Evolutionary conservation across 2,797 vertebrate genomes (phyloP).

Genomic region (Eulemur rubriventer): DNA sequence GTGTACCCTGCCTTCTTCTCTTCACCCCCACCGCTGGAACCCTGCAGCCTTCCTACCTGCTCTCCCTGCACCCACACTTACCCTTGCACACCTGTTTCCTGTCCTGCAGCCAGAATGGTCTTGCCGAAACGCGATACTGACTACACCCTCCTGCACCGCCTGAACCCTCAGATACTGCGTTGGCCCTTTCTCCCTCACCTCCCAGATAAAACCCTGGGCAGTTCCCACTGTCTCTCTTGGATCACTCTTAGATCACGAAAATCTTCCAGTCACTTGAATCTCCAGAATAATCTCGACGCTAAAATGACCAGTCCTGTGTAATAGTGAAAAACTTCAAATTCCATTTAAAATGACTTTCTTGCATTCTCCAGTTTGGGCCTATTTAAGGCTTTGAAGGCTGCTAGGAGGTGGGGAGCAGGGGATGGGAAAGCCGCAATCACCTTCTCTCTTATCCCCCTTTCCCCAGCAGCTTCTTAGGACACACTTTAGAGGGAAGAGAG

Average conservation of each 20-base stretch:
- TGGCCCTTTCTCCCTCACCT: not conserved
- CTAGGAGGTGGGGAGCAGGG: not conserved
- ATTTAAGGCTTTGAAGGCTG: not conserved
- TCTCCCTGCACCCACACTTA: not conserved
- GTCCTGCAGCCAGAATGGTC: not conserved
- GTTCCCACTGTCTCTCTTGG: not conserved
- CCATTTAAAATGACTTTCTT: not conserved
- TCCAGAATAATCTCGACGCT: not conserved
- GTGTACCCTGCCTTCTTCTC: not conserved
- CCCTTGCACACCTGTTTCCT: not conserved
- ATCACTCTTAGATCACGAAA: not conserved
- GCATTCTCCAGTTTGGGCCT: not conserved
- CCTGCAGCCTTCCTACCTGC: not conserved
- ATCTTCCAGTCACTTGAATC: not conserved
- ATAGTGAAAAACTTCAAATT: not conserved
- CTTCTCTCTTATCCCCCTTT: not conserved
- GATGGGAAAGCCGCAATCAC: not conserved
- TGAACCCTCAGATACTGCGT: not conserved
- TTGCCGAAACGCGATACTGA: not conserved
- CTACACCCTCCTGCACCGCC: rapidly evolving
- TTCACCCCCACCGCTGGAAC: not conserved
- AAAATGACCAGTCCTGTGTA: not conserved
- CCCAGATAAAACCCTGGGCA: not conserved
- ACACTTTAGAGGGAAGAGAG: too few species aligned
- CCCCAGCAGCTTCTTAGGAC: not conserved